These are phyloP conservation scores for Syritta pipiens DNA, from an alignment of 2,888 invertebrate genomes.

Conservation along the genomic window DNA sequence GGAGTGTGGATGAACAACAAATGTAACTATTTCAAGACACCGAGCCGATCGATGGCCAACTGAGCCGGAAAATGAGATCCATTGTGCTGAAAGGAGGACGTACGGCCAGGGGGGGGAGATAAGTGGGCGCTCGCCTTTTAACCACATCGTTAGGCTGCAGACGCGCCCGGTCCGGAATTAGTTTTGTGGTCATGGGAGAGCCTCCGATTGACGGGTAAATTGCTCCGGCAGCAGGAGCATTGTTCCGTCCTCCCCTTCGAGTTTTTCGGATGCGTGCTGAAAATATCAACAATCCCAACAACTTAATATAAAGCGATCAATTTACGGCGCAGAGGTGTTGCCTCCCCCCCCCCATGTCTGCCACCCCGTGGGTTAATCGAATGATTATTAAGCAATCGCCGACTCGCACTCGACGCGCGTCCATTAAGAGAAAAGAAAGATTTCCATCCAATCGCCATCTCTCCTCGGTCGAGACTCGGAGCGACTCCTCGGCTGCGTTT, in stretches of 20 bases:
- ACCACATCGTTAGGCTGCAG: constrained; percentile 65
- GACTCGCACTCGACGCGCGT: constrained; percentile 21
- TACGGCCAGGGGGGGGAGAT: constrained; percentile 50
- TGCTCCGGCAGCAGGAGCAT: too few relatives aligned
- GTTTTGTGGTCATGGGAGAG: constrained; percentile 61
- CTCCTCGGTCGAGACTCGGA: background rate
- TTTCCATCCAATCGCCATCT: constrained; percentile 39
- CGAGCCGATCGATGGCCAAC: constrained; percentile 47
- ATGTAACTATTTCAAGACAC: constrained; percentile 59
- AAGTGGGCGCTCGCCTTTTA: constrained; percentile 58
- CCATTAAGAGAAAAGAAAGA: constrained; percentile 68
- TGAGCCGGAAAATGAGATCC: constrained; percentile 55
- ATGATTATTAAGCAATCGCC: constrained; percentile 68
- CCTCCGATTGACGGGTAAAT: constrained; percentile 67
- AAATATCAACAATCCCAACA: constrained; percentile 65
- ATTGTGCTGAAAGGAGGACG: constrained; percentile 63
- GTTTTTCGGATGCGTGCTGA: constrained; percentile 37
- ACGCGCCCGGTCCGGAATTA: constrained; percentile 61
- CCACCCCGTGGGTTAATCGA: constrained; percentile 61
- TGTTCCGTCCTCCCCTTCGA: too few relatives aligned
- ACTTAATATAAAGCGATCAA: constrained; percentile 65
- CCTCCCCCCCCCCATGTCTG: constrained; percentile 19
- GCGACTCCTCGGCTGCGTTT: too few relatives aligned
- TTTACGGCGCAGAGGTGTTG: constrained; percentile 65
- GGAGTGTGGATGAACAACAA: constrained; percentile 57